These are phyloP conservation scores for Malacoctenus gilli DNA, from an alignment of 2,797 vertebrate species.

Conservation along the genomic window DNA sequence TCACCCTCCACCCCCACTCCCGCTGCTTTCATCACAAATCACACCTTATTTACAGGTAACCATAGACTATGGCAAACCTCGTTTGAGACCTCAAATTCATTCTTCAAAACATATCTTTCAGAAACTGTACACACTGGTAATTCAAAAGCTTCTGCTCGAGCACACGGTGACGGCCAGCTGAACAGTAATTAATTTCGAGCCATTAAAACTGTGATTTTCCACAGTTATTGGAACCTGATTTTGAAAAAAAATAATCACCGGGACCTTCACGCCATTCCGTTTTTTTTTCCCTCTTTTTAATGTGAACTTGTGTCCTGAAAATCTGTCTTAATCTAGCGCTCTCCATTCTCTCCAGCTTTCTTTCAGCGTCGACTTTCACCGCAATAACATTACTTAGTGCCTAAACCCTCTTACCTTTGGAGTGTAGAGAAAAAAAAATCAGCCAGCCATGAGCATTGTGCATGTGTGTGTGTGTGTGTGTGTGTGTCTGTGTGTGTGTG, in stretches of 20 bases:
- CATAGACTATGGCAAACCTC: too few relatives aligned
- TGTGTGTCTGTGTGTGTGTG: too few relatives aligned
- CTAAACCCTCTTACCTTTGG: slow-evolving; percentile 39
- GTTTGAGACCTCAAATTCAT: too few relatives aligned
- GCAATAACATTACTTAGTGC: slow-evolving; percentile 48
- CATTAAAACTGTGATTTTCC: slow-evolving; percentile 7
- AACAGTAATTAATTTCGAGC: slow-evolving; percentile 28
- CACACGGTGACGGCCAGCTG: slow-evolving; percentile 18
- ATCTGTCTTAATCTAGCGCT: slow-evolving; percentile 21
- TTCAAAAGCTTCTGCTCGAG: slow-evolving; percentile 12
- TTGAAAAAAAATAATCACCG: slow-evolving; percentile 27
- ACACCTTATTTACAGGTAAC: too few relatives aligned
- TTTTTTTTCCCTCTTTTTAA: slow-evolving; percentile 16
- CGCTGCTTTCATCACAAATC: too few relatives aligned
- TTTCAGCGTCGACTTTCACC: slow-evolving; percentile 34
- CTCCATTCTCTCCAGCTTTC: slow-evolving; percentile 24
- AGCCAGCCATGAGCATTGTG: slow-evolving; percentile 43
- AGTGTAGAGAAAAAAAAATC: slow-evolving; percentile 29
- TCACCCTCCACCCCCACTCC: too few relatives aligned
- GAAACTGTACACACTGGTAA: too few relatives aligned
- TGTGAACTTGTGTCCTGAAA: slow-evolving; percentile 23
- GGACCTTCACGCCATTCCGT: slow-evolving; percentile 17
- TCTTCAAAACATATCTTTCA: too few relatives aligned
- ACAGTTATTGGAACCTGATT: slow-evolving; percentile 6
- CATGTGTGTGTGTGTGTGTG: slow-evolving; percentile 41